phyloP scores from a whole-genome alignment of 2,888 invertebrate genomes.

The Timema cristinae region DNA sequence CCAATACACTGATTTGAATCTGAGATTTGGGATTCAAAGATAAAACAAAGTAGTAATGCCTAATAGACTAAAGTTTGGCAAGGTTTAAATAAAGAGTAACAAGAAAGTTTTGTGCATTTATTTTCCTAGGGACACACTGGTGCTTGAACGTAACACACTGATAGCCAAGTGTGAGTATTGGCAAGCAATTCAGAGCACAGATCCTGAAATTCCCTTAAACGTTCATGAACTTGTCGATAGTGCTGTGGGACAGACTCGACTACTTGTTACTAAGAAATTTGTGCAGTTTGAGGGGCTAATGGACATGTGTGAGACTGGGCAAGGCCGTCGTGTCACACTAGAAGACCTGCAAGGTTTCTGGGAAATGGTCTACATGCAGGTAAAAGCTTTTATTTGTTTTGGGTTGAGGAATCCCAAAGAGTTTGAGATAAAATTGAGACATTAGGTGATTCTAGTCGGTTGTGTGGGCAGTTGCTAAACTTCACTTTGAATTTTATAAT shows the following conservation, averaged over 20 bases:
- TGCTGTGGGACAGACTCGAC: neutral
- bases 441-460: no score
- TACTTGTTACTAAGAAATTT: slow-evolving; percentile 2
- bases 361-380: slow-evolving; percentile 10
- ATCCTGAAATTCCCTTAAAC: neutral
- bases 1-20: no score
- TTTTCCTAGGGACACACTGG: neutral
- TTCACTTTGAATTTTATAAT: no score
- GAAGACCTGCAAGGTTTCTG: slow-evolving; percentile 13
- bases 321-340: neutral
- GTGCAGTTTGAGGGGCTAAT: slow-evolving; percentile 10
- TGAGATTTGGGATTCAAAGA: no score
- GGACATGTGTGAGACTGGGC: neutral
- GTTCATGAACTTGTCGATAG: neutral
- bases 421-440: no score
- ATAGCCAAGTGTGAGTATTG: neutral
- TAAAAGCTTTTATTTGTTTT: neutral
- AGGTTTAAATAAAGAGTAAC: no score
- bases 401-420: no score
- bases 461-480: no score
- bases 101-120: no score
- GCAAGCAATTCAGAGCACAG: neutral
- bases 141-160: neutral
- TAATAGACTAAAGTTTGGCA: no score
- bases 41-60: no score